These are phyloP conservation scores for Plutella xylostella DNA, from an alignment of 2,888 invertebrate genomes.

Conservation along the genomic window DNA sequence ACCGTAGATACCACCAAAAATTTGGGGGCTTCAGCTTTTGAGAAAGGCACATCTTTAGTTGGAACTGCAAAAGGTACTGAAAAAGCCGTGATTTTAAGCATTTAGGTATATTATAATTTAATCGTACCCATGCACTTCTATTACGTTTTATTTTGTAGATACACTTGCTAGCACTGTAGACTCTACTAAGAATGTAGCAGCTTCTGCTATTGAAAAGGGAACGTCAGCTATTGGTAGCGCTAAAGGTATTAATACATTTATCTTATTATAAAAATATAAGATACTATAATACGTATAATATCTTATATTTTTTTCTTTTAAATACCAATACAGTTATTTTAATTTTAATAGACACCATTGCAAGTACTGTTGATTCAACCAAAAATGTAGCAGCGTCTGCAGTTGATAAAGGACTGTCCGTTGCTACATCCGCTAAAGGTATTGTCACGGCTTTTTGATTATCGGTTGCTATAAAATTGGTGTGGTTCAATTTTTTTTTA, in stretches of 20 bases:
- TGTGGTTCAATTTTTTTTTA: too few relatives aligned
- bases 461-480: too few relatives aligned
- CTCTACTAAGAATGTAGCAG: conserved; percentile 13
- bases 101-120: too few relatives aligned
- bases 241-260: conserved; percentile 12
- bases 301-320: not conserved
- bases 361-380: conserved; percentile 11
- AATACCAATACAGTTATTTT: not conserved
- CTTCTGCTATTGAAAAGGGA: conserved; percentile 15
- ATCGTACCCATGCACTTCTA: too few relatives aligned
- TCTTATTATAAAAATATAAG: too few relatives aligned
- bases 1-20: conserved; percentile 47
- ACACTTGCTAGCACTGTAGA: conserved; percentile 15
- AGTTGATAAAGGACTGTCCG: conserved; percentile 15
- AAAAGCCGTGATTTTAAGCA: too few relatives aligned
- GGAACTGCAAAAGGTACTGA: conserved; percentile 25
- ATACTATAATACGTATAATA: too few relatives aligned
- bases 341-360: not conserved
- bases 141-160: conserved; percentile 13
- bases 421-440: conserved; percentile 15
- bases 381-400: conserved; percentile 13
- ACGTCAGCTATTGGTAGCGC: conserved; percentile 11
- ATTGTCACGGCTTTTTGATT: conserved; percentile 3
- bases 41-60: conserved; percentile 31
- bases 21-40: conserved; percentile 33